A percentile compares a stretch with the other conserved stretches of the same genome.
phyloP scores from a whole-genome alignment of 1,140 invertebrate genomes.

The Neomicropteryx cornuta region DNA sequence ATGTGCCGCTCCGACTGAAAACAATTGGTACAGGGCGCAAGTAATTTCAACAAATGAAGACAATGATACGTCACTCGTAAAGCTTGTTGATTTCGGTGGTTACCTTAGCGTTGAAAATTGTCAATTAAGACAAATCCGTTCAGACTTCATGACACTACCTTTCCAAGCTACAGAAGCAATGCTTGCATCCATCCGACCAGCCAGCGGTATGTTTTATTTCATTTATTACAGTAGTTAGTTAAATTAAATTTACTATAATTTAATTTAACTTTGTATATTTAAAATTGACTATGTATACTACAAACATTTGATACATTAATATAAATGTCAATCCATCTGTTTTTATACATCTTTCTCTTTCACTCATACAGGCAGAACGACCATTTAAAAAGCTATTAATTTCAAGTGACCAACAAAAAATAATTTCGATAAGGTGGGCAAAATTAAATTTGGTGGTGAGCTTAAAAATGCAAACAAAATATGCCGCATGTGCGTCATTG shows the following conservation, averaged over 20 bases:
- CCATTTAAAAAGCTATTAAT: too few relatives aligned
- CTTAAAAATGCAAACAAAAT: too few relatives aligned
- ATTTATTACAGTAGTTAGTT: slow-evolving; percentile 10
- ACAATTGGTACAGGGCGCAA: slow-evolving; percentile 82
- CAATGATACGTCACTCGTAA: slow-evolving; percentile 63
- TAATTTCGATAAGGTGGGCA: too few relatives aligned
- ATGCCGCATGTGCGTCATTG: too few relatives aligned
- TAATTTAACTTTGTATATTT: too few relatives aligned
- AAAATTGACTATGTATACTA: too few relatives aligned
- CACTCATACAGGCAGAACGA: too few relatives aligned
- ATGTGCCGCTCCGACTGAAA: slow-evolving; percentile 71
- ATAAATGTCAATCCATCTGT: too few relatives aligned
- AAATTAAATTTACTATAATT: slow-evolving; percentile 3
- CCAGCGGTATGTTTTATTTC: slow-evolving; percentile 48
- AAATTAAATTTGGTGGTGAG: too few relatives aligned
- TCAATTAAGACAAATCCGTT: slow-evolving; percentile 75
- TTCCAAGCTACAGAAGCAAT: slow-evolving; percentile 94
- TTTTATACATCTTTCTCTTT: too few relatives aligned
- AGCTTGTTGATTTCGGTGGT: slow-evolving; percentile 90
- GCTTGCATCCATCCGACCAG: slow-evolving; percentile 77
- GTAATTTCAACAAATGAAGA: slow-evolving; percentile 61
- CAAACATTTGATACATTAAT: too few relatives aligned
- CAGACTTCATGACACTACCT: slow-evolving; percentile 84
- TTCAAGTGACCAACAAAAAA: too few relatives aligned
- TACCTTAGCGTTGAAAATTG: slow-evolving; percentile 66